Evolutionary conservation across 2,113 vertebrate species (phyloP).

Genomic region (Chaetops frenatus): DNA sequence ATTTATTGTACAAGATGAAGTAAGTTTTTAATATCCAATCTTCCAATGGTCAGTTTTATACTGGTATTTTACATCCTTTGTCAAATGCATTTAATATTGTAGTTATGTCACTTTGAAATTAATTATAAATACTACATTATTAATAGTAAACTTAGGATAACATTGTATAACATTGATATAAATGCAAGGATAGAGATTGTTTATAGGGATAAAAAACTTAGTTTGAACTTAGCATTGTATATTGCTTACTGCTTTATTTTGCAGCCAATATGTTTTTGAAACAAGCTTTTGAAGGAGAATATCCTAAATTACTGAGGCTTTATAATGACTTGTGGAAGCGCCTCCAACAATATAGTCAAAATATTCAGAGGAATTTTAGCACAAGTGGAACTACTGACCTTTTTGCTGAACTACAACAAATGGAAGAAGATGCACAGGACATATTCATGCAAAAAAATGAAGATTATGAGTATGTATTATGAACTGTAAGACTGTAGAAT

Average conservation of each 20-base stretch:
- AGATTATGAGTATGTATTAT: conserved; percentile 85
- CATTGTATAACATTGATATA: not conserved
- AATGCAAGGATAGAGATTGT: not conserved
- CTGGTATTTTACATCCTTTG: not conserved
- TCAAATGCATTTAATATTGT: not conserved
- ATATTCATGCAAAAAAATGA: conserved; percentile 80
- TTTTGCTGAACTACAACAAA: conserved; percentile 65
- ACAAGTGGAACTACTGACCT: conserved; percentile 72
- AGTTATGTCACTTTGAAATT: not conserved
- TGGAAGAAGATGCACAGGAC: conserved; percentile 81
- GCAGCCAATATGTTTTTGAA: conserved; percentile 90
- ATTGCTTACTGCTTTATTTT: conserved; percentile 19
- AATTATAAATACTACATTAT: not conserved
- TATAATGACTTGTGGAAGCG: conserved; percentile 98
- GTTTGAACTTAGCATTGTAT: not conserved
- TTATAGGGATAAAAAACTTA: not conserved
- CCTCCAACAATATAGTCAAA: conserved; percentile 87
- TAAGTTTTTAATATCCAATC: not conserved
- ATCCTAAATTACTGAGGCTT: conserved; percentile 89
- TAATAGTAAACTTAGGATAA: not conserved
- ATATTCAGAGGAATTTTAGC: conserved; percentile 81
- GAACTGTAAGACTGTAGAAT: not conserved
- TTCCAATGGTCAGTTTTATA: not conserved
- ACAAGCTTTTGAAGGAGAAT: conserved; percentile 96
- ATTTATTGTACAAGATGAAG: not conserved